Evolutionary conservation across 2,797 vertebrate species (phyloP).

Genomic region (Paedocypris micromegethes): DNA sequence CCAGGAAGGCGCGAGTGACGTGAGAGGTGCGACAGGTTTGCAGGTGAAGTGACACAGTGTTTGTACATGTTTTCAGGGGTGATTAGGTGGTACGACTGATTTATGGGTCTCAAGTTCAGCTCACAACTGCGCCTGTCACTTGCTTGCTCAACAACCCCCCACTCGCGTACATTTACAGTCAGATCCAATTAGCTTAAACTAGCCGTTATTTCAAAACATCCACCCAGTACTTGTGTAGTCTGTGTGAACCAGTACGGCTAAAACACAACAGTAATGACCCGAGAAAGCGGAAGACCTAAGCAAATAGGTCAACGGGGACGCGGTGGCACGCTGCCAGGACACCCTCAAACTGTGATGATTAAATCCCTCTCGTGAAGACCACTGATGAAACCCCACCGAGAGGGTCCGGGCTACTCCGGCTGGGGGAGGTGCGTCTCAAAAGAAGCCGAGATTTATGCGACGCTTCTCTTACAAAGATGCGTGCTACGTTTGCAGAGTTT

Average conservation of each 20-base stretch:
- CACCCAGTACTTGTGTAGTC: background rate
- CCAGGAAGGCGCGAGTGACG: background rate
- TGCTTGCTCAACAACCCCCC: background rate
- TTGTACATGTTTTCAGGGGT: background rate
- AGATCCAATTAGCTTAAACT: slow-evolving; percentile 4
- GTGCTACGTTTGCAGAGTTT: background rate
- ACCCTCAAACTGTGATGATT: slow-evolving; percentile 4
- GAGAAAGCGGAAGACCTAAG: slow-evolving; percentile 2
- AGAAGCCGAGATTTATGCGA: slow-evolving; percentile 3
- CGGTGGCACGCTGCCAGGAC: slow-evolving; percentile 2
- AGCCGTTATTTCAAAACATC: background rate
- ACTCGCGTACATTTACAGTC: slow-evolving; percentile 7
- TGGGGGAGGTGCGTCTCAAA: background rate
- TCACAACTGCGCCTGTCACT: background rate
- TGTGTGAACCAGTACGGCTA: background rate
- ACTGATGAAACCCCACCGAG: slow-evolving; percentile 16
- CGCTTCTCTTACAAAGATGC: background rate
- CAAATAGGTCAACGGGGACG: slow-evolving; percentile 17
- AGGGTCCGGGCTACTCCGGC: background rate
- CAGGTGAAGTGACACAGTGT: slow-evolving; percentile 16
- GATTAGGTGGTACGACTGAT: slow-evolving; percentile 8
- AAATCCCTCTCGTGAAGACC: slow-evolving; percentile 14
- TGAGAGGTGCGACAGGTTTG: slow-evolving; percentile 5
- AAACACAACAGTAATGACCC: slow-evolving; percentile 34
- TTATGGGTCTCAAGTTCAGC: slow-evolving; percentile 1